phyloP scores from a whole-genome alignment of 2,888 invertebrate species.

The Calephelis perditalis region DNA sequence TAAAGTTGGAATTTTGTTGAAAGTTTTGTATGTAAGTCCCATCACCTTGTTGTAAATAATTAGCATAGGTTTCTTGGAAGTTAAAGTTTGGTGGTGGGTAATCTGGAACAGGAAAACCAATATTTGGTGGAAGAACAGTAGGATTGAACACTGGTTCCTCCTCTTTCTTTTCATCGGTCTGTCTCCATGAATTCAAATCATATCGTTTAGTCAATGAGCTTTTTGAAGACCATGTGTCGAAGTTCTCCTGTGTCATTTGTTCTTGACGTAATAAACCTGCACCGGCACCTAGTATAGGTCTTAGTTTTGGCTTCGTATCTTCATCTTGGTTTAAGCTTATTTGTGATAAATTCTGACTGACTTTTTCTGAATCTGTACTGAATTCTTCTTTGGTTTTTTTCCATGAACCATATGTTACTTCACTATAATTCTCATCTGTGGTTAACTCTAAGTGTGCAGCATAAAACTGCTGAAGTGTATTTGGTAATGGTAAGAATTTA shows the following conservation, averaged over 20 bases:
- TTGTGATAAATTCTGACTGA: constrained; percentile 53
- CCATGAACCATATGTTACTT: constrained; percentile 68
- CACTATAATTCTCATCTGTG: constrained; percentile 56
- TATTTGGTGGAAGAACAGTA: constrained; percentile 47
- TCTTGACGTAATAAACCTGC: constrained; percentile 56
- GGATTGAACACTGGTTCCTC: constrained; percentile 54
- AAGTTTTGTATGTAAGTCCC: constrained; percentile 61
- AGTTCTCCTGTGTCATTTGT: constrained; percentile 50
- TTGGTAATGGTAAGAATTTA: constrained; percentile 66
- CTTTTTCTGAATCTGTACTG: constrained; percentile 42
- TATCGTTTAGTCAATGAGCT: constrained; percentile 54
- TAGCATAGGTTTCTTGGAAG: constrained; percentile 42
- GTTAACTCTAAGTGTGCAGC: constrained; percentile 61
- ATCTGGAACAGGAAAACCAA: constrained; percentile 41
- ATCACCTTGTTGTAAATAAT: constrained; percentile 65
- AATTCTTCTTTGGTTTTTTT: constrained; percentile 57
- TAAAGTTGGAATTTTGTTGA: constrained; percentile 40
- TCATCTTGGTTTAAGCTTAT: constrained; percentile 54
- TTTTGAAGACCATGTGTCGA: constrained; percentile 59
- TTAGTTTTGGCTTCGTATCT: constrained; percentile 57
- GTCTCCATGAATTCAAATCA: constrained; percentile 66
- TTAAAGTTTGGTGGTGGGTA: constrained; percentile 51
- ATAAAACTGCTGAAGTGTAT: constrained; percentile 66
- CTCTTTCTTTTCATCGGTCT: constrained; percentile 55
- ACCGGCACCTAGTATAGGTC: constrained; percentile 66